Evolutionary conservation across 2,888 invertebrate species (phyloP).

Genomic region (Parascotia fuliginaria): DNA sequence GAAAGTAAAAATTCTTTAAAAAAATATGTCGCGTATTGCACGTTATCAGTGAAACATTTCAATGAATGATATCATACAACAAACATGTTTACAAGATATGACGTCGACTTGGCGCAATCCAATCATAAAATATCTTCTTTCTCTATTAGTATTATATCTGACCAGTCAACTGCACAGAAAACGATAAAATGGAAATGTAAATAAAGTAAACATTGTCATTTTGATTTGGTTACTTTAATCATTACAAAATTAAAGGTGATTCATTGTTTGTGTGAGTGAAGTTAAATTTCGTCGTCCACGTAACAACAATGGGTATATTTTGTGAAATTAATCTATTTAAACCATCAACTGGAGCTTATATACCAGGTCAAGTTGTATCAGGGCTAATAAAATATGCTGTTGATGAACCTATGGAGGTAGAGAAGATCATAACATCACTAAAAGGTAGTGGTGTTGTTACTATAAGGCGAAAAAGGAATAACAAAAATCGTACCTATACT

Average conservation of each 20-base stretch:
- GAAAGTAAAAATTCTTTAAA: no score
- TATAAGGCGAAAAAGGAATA: constrained; percentile 14
- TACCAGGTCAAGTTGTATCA: constrained; percentile 37
- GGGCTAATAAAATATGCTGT: constrained; percentile 48
- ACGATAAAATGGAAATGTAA: neutral
- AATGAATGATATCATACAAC: no score
- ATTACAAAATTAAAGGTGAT: no score
- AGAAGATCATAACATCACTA: constrained; percentile 39
- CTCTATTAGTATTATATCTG: no score
- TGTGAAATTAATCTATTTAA: constrained; percentile 46
- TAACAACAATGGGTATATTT: constrained; percentile 44
- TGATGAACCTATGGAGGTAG: constrained; percentile 40
- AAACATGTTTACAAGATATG: no score
- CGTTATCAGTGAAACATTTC: no score
- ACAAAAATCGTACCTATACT: constrained; percentile 3
- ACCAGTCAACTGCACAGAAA: no score
- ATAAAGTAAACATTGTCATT: neutral
- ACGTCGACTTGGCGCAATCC: no score
- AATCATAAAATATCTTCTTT: no score
- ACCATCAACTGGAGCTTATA: constrained; percentile 34
- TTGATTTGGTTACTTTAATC: neutral
- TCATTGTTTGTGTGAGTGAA: neutral
- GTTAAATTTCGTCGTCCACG: no score
- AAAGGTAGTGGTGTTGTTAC: constrained; percentile 41
- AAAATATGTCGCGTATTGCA: no score